Evolutionary conservation across 2,888 invertebrate genomes (phyloP), one percentile per base, ranked within the genome.

Genomic region (Amphipyra tragopoginis): DNA sequence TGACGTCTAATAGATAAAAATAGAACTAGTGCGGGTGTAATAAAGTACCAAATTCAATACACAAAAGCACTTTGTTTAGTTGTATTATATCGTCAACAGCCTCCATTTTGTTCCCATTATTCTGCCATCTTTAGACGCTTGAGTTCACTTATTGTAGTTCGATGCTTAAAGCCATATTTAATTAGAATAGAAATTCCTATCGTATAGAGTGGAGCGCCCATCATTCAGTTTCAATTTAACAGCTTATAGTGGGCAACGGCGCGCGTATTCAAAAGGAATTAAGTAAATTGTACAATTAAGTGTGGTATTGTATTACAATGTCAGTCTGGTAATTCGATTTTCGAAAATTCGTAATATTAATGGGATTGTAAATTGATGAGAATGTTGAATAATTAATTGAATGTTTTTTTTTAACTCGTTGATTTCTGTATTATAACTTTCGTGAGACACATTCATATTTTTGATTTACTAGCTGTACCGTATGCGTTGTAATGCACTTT

Each of bases 61-160:
- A 7, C 42, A 7, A 43, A n/a, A 52, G 36, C 51, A 71, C 52
- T 52, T 58, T 68, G 48, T 71, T 52, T 52, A 33, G 48, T n/a
- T 49, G 36, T 71, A 58, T 71, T 71, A 58, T 65, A 49, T 13
- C 29, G 48, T 40, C 15, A 40, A 40, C 36, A 44, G 40, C 34
- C 7, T 71, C 65, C 15, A 52, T 68, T 70, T 65, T 15, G 48
- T 47, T 15, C 5, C 38, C 21, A 71, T 71, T 68, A 65, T 65
- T 48, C 21, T 15, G 14, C 39, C 15, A 57, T 71, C 56, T 50
- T 70, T 51, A 64, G 72, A 13, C 47, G 47, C 40, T 43, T 48
- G 65, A 71, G 49, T 65, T 58, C 51, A 42, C 42, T 48, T 49
- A 52, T 58, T 68, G 43, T 68, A 49, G 48, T 57, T 58, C 58